phyloP scores from a whole-genome alignment of 2,113 vertebrate species.

The Chlorocebus sabaeus region DNA sequence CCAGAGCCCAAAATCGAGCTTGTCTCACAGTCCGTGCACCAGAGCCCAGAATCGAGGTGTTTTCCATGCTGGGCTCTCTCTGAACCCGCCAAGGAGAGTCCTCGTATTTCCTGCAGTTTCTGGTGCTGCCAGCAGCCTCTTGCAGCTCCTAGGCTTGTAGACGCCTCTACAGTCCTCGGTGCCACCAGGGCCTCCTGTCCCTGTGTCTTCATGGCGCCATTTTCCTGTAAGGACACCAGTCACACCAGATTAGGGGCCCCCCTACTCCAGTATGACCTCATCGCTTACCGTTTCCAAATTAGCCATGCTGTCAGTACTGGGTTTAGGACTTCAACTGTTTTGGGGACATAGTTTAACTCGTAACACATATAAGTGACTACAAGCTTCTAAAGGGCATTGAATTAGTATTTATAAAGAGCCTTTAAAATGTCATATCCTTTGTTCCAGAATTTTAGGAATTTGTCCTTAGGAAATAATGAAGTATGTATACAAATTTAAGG shows the following conservation, averaged over 20 bases:
- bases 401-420: not conserved
- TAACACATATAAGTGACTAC: not conserved
- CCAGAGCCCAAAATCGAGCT: no score
- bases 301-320: not conserved
- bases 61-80: not conserved
- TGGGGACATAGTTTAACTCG: not conserved
- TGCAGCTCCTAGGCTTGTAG: not conserved
- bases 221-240: not conserved
- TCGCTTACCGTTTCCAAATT: not conserved
- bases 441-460: not conserved
- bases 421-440: not conserved
- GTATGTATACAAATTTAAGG: not conserved
- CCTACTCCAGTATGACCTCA: not conserved
- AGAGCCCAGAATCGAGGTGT: not conserved
- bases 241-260: not conserved
- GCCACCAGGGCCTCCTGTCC: not conserved
- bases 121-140: not conserved
- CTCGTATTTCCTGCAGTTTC: not conserved
- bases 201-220: not conserved
- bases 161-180: no score
- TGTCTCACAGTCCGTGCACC: not conserved
- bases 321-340: not conserved
- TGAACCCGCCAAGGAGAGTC: not conserved
- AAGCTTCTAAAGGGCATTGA: not conserved
- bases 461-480: conserved; percentile 14